phyloP scores from a whole-genome alignment of 2,113 vertebrate species.

The Xiphias gladius region DNA sequence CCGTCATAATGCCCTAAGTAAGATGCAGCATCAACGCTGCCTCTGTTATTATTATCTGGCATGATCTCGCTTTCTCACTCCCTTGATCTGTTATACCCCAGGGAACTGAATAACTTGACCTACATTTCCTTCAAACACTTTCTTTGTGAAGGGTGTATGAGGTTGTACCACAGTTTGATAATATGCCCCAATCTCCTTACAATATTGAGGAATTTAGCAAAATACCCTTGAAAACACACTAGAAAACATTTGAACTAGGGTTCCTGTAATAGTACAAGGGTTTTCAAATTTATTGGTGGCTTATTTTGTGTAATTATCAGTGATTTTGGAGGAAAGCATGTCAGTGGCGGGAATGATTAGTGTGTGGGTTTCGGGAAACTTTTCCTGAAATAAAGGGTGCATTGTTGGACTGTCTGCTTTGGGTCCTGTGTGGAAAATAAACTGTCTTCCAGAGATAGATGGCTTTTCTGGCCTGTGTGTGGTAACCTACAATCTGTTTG shows the following conservation, averaged over 20 bases:
- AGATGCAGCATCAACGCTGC: not conserved
- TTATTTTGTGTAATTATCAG: conserved; percentile 55
- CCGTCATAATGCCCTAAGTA: no score
- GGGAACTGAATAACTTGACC: conserved; percentile 20
- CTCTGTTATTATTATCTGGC: not conserved
- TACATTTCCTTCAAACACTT: conserved; percentile 8
- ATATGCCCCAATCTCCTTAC: conserved; percentile 29
- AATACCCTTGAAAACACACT: conserved; percentile 17
- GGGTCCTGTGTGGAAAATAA: conserved; percentile 58
- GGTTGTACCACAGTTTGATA: conserved; percentile 15
- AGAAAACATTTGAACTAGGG: not conserved
- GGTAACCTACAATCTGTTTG: conserved; percentile 59
- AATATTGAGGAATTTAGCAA: conserved; percentile 2
- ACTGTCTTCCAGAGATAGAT: conserved; percentile 72
- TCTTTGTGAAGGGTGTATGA: conserved; percentile 16
- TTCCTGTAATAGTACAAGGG: conserved; percentile 21
- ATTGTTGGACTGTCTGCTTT: conserved; percentile 73
- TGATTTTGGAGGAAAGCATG: conserved; percentile 39
- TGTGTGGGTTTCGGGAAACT: conserved; percentile 60
- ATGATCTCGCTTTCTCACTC: not conserved
- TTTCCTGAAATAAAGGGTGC: conserved; percentile 69
- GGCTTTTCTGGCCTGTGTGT: conserved; percentile 48
- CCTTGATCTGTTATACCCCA: not conserved
- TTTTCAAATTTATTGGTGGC: conserved; percentile 12
- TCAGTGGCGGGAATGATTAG: conserved; percentile 53